Evolutionary conservation across 2,888 invertebrate species (phyloP), one percentile per base, ranked within the genome.

Genomic region (Polietes domitor): DNA sequence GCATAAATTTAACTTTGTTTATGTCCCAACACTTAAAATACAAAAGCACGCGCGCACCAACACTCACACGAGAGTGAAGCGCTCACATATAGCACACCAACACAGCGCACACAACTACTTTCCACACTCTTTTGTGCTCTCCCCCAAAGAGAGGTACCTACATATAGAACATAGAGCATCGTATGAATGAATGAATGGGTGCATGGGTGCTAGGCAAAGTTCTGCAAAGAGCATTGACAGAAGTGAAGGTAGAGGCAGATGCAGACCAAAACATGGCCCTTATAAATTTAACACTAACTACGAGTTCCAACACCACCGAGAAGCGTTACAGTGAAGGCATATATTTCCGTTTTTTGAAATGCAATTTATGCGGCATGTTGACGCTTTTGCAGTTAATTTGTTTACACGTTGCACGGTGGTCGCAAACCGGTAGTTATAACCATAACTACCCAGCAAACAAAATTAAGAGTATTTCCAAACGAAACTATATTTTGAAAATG

Each of bases 1-100:
- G 73, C 77, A 82, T 72, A 74, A 79, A 75, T 55, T 73, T 55
- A 75, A 68, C 70, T 74, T 77, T 73, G 75, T 85, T 73, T 58
- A 73, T 47, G 19, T 74, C 53, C 71, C 65, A 24, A 32, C 50
- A 71, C 43, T 80, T 28, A 71, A 28, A 74, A 75, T 12, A 63
- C 19, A 19, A 17, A 32, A n/a, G n/a, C 37, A 37, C 32, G 24
- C 63, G 24, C 19, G 37, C 2, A 37, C 63, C n/a, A 63, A 41
- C 19, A 68, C 17, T 17, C 19, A 41, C 21, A 47, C 47, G n/a
- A 47, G 2, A 47, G 9, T 1, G n/a, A n/a, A 61, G 28, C 10
- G 9, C 53, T 53, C 19, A 19, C 21, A 53, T 53, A n/a, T 28
- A 9, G 24, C 21, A 43, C 19, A 68, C 19, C 21, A 37, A 32